These are phyloP conservation scores for Thysanoteuthis rhombus DNA, from an alignment of 2,888 invertebrate genomes.

Conservation along the genomic window DNA sequence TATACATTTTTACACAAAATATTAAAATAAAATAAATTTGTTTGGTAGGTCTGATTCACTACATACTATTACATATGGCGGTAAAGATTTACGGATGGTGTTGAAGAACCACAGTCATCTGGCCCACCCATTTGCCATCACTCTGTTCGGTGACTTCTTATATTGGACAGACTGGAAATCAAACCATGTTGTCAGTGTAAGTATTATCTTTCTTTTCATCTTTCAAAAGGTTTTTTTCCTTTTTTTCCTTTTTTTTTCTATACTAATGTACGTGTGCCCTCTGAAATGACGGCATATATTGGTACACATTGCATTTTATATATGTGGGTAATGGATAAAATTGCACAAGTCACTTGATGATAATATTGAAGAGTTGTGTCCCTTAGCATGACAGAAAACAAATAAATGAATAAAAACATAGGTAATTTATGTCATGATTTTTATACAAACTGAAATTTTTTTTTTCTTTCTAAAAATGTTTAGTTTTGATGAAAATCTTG, in stretches of 20 bases:
- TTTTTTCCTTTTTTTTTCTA: background rate
- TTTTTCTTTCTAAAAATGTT: no score
- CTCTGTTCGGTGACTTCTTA: constrained; percentile 84
- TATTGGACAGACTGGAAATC: constrained; percentile 96
- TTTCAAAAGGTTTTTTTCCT: background rate
- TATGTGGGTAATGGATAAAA: background rate
- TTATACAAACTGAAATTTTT: no score
- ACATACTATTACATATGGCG: constrained; percentile 84
- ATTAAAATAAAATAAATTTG: background rate
- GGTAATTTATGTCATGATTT: no score
- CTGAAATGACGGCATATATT: no score
- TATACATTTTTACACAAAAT: background rate
- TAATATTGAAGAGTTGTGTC: no score
- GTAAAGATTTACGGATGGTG: constrained; percentile 77
- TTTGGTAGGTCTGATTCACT: constrained; percentile 80
- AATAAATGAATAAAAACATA: no score
- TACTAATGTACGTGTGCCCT: background rate
- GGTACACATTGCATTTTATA: no score
- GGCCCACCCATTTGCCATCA: constrained; percentile 89
- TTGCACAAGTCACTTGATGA: no score
- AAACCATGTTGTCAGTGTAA: constrained; percentile 80
- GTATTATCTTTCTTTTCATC: constrained; percentile 34
- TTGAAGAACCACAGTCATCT: constrained; percentile 78
- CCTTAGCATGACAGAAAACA: no score
- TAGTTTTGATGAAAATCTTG: no score